Evolutionary conservation across 2,113 vertebrate species (phyloP).

Genomic region (Chaetops frenatus): DNA sequence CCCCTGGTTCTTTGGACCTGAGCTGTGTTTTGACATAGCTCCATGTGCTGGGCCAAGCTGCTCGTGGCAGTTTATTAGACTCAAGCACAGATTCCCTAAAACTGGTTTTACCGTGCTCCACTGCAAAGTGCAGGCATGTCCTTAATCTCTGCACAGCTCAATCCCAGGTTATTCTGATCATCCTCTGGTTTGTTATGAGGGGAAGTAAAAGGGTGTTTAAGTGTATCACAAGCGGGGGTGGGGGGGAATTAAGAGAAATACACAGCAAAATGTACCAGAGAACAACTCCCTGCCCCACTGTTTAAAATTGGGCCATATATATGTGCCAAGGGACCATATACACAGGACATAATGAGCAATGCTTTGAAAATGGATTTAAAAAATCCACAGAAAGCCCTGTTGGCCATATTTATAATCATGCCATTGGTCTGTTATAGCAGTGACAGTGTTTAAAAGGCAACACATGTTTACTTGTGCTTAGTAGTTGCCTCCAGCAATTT

Average conservation of each 20-base stretch:
- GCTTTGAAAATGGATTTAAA: background rate
- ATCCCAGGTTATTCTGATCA: background rate
- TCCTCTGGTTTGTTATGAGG: background rate
- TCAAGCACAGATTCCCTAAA: background rate
- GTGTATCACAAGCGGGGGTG: background rate
- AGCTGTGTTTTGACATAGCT: background rate
- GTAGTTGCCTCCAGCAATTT: constrained; percentile 6
- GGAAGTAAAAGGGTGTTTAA: background rate
- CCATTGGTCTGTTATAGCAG: background rate
- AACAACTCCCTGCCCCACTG: background rate
- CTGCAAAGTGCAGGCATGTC: background rate
- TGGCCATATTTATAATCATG: background rate
- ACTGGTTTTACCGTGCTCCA: background rate
- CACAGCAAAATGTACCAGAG: background rate
- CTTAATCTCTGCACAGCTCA: background rate
- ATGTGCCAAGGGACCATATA: background rate
- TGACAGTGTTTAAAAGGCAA: background rate
- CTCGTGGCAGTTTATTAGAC: background rate
- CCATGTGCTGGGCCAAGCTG: background rate
- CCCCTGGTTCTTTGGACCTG: background rate
- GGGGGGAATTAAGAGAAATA: background rate
- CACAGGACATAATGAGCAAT: background rate
- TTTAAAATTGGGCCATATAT: background rate
- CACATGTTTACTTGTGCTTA: background rate
- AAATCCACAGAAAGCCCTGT: background rate